A percentile compares a stretch with the other conserved stretches of the same genome.
Evolutionary conservation across 2,113 vertebrate genomes (phyloP).

Genomic region (Chaetops frenatus): DNA sequence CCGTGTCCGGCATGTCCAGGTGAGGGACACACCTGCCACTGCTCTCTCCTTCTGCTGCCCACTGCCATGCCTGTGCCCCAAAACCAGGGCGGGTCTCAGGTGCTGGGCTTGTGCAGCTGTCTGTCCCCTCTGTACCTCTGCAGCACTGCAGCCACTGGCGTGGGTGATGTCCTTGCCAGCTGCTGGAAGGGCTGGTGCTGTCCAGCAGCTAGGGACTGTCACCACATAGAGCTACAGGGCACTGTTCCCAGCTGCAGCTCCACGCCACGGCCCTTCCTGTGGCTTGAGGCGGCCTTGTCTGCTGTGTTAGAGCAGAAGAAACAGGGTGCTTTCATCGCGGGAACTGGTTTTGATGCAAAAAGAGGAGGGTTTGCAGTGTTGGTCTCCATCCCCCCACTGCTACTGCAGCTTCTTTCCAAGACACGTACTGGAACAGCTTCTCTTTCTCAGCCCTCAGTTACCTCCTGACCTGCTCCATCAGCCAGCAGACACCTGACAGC

Average conservation of each 20-base stretch:
- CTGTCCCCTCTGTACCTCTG: fast-evolving
- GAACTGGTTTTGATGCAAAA: background rate
- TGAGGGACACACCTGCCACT: background rate
- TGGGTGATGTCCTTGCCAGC: fast-evolving
- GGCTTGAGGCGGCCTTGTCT: fast-evolving
- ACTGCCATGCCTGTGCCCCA: background rate
- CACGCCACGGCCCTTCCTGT: fast-evolving
- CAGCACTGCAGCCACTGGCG: fast-evolving
- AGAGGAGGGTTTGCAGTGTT: background rate
- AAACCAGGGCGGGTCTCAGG: fast-evolving
- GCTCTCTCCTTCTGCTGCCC: background rate
- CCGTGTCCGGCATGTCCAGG: constrained; percentile 82
- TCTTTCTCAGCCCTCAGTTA: background rate
- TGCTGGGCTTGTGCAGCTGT: background rate
- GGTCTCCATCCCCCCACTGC: background rate
- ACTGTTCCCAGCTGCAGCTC: background rate
- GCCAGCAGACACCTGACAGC: constrained; percentile 39
- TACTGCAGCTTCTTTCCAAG: background rate
- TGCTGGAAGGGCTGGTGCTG: background rate
- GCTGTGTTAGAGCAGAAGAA: background rate
- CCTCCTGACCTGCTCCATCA: background rate
- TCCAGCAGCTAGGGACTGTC: background rate
- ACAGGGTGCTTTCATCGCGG: fast-evolving
- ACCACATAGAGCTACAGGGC: background rate
- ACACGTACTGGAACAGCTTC: background rate